Percentiles rank a stretch among this genome's conserved stretches.
Conservation (phyloP, 2,797 vertebrate species). For the Characodon lateralis region DNA sequence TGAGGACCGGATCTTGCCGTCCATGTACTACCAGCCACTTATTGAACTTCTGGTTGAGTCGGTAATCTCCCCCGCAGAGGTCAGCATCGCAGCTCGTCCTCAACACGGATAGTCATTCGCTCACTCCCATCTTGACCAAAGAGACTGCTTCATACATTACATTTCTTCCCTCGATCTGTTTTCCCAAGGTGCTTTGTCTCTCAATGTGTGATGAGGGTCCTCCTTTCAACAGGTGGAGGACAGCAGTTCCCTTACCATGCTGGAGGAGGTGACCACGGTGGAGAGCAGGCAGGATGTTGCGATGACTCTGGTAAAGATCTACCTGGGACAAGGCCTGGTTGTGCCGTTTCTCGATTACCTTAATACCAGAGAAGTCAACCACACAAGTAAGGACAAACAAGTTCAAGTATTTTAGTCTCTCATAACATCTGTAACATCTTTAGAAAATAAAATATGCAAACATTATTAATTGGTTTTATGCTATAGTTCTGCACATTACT, state of each 20-base stretch:
- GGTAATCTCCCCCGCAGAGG: constrained; percentile 82
- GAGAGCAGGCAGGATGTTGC: constrained; percentile 92
- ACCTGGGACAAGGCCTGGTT: constrained; percentile 87
- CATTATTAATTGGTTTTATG: background rate
- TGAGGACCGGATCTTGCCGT: constrained; percentile 88
- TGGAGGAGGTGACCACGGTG: constrained; percentile 88
- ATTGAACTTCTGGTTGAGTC: constrained; percentile 87
- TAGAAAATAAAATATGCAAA: background rate
- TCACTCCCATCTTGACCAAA: constrained; percentile 12
- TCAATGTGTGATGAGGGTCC: constrained; percentile 1
- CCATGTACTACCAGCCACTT: constrained; percentile 86
- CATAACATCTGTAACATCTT: background rate
- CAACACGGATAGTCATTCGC: constrained; percentile 16
- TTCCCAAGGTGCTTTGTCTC: background rate
- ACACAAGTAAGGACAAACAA: constrained; percentile 81
- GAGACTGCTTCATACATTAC: constrained; percentile 17
- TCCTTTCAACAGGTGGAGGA: constrained; percentile 77
- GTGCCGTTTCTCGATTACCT: constrained; percentile 91
- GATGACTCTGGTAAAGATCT: constrained; percentile 92
- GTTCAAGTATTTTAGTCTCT: background rate
- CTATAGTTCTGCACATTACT: background rate
- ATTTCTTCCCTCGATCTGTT: constrained; percentile 5
- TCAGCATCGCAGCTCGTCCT: constrained; percentile 59
- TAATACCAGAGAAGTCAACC: constrained; percentile 86
- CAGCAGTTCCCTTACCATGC: constrained; percentile 82